phyloP scores from a whole-genome alignment of 2,797 vertebrate genomes.

The Sphaeramia orbicularis region DNA sequence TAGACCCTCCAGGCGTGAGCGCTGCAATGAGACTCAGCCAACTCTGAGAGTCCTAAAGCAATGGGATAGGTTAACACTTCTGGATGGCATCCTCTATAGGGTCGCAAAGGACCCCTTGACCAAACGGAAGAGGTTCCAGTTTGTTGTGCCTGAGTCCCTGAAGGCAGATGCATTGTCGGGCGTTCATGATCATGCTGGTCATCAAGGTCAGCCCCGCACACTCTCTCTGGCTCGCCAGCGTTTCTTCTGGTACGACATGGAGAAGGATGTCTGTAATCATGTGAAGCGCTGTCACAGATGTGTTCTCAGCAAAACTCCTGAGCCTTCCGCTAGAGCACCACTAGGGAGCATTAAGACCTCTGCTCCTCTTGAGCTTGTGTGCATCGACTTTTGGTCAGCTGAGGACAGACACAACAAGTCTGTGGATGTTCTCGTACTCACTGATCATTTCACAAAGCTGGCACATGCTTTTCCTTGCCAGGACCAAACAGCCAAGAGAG shows the following conservation, averaged over 20 bases:
- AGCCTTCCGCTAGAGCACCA: conserved; percentile 37
- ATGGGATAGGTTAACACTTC: conserved; percentile 10
- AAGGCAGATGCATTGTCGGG: not conserved
- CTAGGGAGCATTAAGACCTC: conserved; percentile 42
- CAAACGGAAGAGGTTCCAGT: conserved; percentile 7
- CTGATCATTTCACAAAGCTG: conserved; percentile 47
- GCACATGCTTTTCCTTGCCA: conserved; percentile 36
- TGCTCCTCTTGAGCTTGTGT: conserved; percentile 46
- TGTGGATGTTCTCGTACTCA: conserved; percentile 48
- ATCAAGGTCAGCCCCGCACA: conserved; percentile 18
- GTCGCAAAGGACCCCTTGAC: conserved; percentile 5
- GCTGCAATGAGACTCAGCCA: not conserved
- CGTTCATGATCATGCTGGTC: conserved; percentile 5
- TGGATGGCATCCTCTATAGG: conserved; percentile 23
- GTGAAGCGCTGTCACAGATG: conserved; percentile 34
- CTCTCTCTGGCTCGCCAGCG: conserved; percentile 15
- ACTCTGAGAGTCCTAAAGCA: conserved; percentile 19
- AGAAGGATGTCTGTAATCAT: conserved; percentile 20
- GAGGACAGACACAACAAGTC: conserved; percentile 40
- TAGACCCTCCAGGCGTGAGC: conserved; percentile 26
- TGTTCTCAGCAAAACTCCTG: conserved; percentile 39
- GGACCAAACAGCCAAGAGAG: conserved; percentile 41
- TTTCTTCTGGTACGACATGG: conserved; percentile 51
- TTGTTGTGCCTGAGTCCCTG: conserved; percentile 6
- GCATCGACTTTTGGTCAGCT: conserved; percentile 48